Evolutionary conservation across 2,888 invertebrate genomes (phyloP).

Genomic region (Agrilus mali): DNA sequence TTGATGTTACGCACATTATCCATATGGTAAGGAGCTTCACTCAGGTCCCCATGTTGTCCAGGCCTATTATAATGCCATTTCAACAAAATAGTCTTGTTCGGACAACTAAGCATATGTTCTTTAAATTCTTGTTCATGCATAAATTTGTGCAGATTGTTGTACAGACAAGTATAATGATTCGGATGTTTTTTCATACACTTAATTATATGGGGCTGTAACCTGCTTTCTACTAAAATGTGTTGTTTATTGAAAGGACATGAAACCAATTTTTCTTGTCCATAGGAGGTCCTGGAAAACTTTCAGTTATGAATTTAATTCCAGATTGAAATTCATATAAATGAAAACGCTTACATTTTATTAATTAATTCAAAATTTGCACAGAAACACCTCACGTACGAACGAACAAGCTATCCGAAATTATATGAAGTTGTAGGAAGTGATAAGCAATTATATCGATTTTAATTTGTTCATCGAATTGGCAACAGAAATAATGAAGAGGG

Average conservation of each 20-base stretch:
- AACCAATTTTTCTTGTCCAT: slow-evolving; percentile 11
- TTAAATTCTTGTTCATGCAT: slow-evolving; percentile 18
- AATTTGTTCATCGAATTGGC: too few relatives aligned
- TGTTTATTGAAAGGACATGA: slow-evolving; percentile 26
- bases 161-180: slow-evolving; percentile 24
- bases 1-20: slow-evolving; percentile 4
- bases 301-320: too few relatives aligned
- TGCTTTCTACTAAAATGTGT: slow-evolving; percentile 21
- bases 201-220: slow-evolving; percentile 27
- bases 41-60: slow-evolving; percentile 2
- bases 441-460: too few relatives aligned
- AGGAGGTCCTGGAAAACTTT: too few relatives aligned
- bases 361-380: too few relatives aligned
- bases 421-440: too few relatives aligned
- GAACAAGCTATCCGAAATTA: too few relatives aligned
- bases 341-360: too few relatives aligned
- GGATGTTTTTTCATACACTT: slow-evolving; percentile 29
- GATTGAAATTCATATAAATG: too few relatives aligned
- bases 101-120: slow-evolving; percentile 22
- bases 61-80: slow-evolving; percentile 2
- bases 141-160: slow-evolving; percentile 26
- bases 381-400: too few relatives aligned
- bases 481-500: too few relatives aligned
- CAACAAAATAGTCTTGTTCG: slow-evolving; percentile 10
- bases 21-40: slow-evolving; percentile 5